Evolutionary conservation across 1,140 invertebrate genomes (phyloP).

Genomic region (Carposina sasakii): DNA sequence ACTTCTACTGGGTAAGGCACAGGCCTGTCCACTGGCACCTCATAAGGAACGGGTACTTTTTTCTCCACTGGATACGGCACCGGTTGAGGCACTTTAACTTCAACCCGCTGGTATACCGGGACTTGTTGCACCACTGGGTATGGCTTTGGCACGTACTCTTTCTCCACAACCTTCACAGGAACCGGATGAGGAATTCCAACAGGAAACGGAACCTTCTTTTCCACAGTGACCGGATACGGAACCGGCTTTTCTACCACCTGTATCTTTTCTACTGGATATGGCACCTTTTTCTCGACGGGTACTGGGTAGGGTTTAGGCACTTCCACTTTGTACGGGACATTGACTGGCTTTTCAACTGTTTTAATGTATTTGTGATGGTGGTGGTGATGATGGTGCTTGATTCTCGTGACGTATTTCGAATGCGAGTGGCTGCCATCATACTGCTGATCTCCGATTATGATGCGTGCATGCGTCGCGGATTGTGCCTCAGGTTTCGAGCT

Average conservation of each 20-base stretch:
- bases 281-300: conserved; percentile 75
- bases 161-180: conserved; percentile 68
- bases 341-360: conserved; percentile 72
- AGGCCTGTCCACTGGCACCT: conserved; percentile 71
- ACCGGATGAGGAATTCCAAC: no score
- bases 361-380: conserved; percentile 76
- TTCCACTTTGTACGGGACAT: conserved; percentile 69
- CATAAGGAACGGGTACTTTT: conserved; percentile 64
- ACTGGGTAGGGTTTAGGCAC: conserved; percentile 75
- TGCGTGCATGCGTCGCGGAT: conserved; percentile 16
- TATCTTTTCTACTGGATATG: conserved; percentile 76
- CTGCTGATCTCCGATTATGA: conserved; percentile 34
- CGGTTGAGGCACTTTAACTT: conserved; percentile 69
- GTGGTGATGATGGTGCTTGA: conserved; percentile 77
- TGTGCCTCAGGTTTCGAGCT: conserved; percentile 21
- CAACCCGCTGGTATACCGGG: conserved; percentile 59
- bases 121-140: conserved; percentile 74
- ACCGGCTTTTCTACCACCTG: conserved; percentile 77
- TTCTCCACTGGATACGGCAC: conserved; percentile 73
- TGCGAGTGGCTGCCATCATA: conserved; percentile 34
- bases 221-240: conserved; percentile 77
- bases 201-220: no score
- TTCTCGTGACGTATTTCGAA: conserved; percentile 60
- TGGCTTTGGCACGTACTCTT: conserved; percentile 72
- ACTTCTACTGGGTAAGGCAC: conserved; percentile 68